Evolutionary conservation across 2,797 vertebrate genomes (phyloP).

Genomic region (Pitangus sulphuratus): DNA sequence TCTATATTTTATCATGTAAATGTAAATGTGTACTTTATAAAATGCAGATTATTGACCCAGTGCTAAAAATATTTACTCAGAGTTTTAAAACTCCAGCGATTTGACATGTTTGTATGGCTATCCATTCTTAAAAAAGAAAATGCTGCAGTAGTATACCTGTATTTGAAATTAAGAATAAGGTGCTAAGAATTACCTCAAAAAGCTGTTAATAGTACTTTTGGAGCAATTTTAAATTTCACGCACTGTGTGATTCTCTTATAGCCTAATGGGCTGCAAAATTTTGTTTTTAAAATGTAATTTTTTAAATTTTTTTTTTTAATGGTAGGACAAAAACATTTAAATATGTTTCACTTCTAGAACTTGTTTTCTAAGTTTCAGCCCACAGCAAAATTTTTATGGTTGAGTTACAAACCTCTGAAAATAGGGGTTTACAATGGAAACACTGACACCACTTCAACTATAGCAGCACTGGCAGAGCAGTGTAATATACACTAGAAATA

Average conservation of each 20-base stretch:
- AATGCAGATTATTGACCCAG: neutral
- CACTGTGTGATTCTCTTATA: neutral
- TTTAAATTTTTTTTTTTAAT: neutral
- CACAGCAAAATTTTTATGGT: conserved; percentile 22
- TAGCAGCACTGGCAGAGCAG: neutral
- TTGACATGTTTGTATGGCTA: neutral
- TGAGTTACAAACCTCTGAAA: conserved; percentile 47
- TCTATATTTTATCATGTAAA: neutral
- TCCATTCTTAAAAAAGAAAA: neutral
- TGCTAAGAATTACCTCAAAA: neutral
- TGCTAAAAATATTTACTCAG: neutral
- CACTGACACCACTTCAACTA: conserved; percentile 35
- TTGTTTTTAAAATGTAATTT: neutral
- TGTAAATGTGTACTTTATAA: neutral
- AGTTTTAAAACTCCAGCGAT: neutral
- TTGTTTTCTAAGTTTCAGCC: conserved; percentile 17
- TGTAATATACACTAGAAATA: conserved; percentile 42
- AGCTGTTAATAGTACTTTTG: neutral
- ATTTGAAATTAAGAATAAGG: neutral
- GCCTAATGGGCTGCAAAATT: neutral
- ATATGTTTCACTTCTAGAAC: neutral
- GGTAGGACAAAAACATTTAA: neutral
- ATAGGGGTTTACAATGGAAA: conserved; percentile 47
- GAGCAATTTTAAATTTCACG: neutral
- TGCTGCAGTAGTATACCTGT: neutral